phyloP scores from a whole-genome alignment of 2,797 vertebrate species.

The Staurois parvus region DNA sequence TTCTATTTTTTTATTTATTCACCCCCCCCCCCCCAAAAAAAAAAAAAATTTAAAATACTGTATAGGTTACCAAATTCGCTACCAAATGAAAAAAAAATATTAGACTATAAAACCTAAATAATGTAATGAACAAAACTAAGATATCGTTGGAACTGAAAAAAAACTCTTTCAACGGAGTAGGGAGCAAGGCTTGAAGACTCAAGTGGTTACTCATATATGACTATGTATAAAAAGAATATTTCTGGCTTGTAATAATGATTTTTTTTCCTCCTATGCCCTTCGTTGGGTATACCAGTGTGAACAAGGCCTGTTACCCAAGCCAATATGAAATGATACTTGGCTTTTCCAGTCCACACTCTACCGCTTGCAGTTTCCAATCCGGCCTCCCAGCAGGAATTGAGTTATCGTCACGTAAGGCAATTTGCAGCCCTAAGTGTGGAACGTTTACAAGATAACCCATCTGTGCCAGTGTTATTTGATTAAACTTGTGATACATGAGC shows the following conservation, averaged over 20 bases:
- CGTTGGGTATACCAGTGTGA: background rate
- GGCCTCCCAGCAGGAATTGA: slow-evolving; percentile 34
- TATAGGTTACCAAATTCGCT: too few species aligned
- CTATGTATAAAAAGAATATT: background rate
- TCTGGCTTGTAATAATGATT: background rate
- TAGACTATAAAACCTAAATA: too few species aligned
- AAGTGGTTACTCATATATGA: too few species aligned
- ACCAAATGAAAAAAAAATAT: too few species aligned
- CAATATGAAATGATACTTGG: background rate
- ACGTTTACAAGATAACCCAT: slow-evolving; percentile 44
- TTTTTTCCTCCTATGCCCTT: background rate
- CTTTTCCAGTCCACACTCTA: background rate
- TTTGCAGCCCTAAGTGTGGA: slow-evolving; percentile 41
- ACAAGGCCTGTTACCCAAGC: background rate
- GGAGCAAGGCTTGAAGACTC: too few species aligned
- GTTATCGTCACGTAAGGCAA: slow-evolving; percentile 43
- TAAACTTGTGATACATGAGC: slow-evolving; percentile 26
- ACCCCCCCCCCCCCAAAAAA: too few species aligned
- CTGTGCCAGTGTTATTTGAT: slow-evolving; percentile 4
- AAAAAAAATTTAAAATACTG: too few species aligned
- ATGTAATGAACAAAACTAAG: too few species aligned
- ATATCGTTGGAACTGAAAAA: too few species aligned
- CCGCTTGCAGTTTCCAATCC: slow-evolving; percentile 35
- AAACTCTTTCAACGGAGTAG: too few species aligned
- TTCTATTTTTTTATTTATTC: too few species aligned